A percentile compares a stretch with the other conserved stretches of the same genome.
Conservation (phyloP, 2,797 vertebrate genomes). For the Notamacropus eugenii region DNA sequence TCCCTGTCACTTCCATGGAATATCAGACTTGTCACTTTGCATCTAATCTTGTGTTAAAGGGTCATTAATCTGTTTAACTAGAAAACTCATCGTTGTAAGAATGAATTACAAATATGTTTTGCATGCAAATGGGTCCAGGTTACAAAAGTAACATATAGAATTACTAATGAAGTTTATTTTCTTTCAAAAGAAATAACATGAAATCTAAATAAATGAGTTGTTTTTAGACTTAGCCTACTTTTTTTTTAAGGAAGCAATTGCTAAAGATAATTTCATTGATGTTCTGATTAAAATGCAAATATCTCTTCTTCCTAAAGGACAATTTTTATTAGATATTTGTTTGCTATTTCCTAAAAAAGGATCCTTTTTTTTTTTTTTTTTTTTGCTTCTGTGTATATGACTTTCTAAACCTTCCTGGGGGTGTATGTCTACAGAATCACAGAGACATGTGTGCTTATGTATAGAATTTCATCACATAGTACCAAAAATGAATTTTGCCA, state of each 20-base stretch:
- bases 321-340: slow-evolving; percentile 41
- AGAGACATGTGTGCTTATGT: slow-evolving; percentile 25
- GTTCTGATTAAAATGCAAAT: slow-evolving; percentile 11
- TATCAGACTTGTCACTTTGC: slow-evolving; percentile 29
- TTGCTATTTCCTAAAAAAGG: slow-evolving; percentile 36
- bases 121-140: slow-evolving; percentile 20
- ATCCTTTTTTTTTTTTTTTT: slow-evolving; percentile 12
- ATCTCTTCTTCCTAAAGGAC: slow-evolving; percentile 48
- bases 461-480: neutral
- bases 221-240: slow-evolving; percentile 6
- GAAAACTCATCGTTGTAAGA: slow-evolving; percentile 7
- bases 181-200: slow-evolving; percentile 13
- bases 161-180: slow-evolving; percentile 35
- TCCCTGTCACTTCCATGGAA: neutral
- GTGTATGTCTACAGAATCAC: neutral
- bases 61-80: neutral
- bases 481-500: slow-evolving; percentile 26
- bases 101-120: slow-evolving; percentile 4
- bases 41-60: slow-evolving; percentile 31
- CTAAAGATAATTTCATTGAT: neutral
- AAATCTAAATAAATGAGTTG: neutral
- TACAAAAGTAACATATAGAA: slow-evolving; percentile 31
- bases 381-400: slow-evolving; percentile 13
- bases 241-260: slow-evolving; percentile 1
- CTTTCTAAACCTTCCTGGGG: slow-evolving; percentile 20